A percentile compares a stretch with the other conserved stretches of the same genome.
These are phyloP conservation scores for Bergia puertoricense DNA, from an alignment of 92 coral and sea anemone genomes.

Conservation along the genomic window DNA sequence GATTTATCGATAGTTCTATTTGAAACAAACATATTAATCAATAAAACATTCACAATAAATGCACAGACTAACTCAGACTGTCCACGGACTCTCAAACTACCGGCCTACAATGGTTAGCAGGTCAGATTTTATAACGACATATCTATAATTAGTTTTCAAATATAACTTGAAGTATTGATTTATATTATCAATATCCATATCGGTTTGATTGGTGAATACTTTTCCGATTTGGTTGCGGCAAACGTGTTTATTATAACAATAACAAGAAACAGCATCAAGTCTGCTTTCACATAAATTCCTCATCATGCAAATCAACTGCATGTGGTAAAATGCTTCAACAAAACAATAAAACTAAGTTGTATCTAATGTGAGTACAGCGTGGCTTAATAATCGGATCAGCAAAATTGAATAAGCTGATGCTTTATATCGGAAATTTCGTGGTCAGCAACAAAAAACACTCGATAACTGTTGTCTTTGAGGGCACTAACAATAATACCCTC, in stretches of 20 bases:
- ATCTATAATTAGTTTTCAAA: conserved; percentile 16
- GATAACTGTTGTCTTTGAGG: background rate
- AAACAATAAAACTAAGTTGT: too few species aligned
- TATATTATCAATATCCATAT: conserved; percentile 25
- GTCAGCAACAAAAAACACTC: conserved; percentile 1
- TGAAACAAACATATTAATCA: conserved; percentile 2
- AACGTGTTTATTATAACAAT: conserved; percentile 28
- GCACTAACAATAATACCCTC: conserved; percentile 1
- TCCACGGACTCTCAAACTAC: conserved; percentile 6
- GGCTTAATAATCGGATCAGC: conserved; percentile 9
- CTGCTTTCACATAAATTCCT: conserved; percentile 1
- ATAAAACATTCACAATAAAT: conserved; percentile 14
- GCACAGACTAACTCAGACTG: conserved; percentile 2
- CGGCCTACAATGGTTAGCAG: conserved; percentile 7
- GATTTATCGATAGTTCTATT: too few species aligned
- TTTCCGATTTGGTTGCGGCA: conserved; percentile 11
- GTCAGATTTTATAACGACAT: conserved; percentile 20
- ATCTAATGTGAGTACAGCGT: background rate
- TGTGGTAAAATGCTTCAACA: conserved; percentile 4
- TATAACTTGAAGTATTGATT: conserved; percentile 13
- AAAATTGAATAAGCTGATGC: conserved; percentile 25
- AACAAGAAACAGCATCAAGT: conserved; percentile 16
- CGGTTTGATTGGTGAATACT: conserved; percentile 20
- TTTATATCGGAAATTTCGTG: background rate
- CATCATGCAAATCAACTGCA: conserved; percentile 35